phyloP scores from a whole-genome alignment of 1,140 invertebrate genomes.

The Elymnias hypermnestra region DNA sequence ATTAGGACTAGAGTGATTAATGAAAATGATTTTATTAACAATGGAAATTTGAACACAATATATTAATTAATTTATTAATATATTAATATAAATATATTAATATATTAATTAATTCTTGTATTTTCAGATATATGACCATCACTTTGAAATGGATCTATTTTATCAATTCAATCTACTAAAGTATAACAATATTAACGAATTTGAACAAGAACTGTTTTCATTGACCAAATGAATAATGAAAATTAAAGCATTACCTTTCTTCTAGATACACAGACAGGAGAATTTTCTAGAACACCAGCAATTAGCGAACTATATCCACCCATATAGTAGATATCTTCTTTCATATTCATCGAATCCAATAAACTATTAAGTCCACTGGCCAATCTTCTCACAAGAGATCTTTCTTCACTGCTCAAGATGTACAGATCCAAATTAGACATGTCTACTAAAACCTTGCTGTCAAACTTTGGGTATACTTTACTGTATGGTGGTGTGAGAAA shows the following conservation, averaged over 20 bases:
- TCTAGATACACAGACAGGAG: constrained; percentile 69
- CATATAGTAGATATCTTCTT: constrained; percentile 81
- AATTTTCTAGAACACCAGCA: constrained; percentile 78
- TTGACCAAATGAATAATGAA: too few relatives aligned
- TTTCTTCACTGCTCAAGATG: constrained; percentile 44
- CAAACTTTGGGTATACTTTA: constrained; percentile 78
- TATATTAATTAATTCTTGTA: too few relatives aligned
- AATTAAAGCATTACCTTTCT: constrained; percentile 78
- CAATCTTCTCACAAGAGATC: constrained; percentile 57
- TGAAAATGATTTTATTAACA: too few relatives aligned
- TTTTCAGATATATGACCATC: too few relatives aligned
- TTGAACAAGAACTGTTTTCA: too few relatives aligned
- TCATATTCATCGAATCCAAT: constrained; percentile 77
- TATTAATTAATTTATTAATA: too few relatives aligned
- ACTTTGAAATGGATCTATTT: too few relatives aligned
- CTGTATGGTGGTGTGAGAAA: constrained; percentile 81
- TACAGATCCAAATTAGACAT: constrained; percentile 66
- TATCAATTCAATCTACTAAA: too few relatives aligned
- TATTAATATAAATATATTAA: too few relatives aligned
- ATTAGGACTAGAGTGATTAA: too few relatives aligned
- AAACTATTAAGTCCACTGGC: constrained; percentile 78
- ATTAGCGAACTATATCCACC: constrained; percentile 80
- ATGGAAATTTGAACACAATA: too few relatives aligned
- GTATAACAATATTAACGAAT: too few relatives aligned
- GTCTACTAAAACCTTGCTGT: constrained; percentile 61